Evolutionary conservation across 2,113 vertebrate species (phyloP).

Genomic region (Xyliphius kryptos): DNA sequence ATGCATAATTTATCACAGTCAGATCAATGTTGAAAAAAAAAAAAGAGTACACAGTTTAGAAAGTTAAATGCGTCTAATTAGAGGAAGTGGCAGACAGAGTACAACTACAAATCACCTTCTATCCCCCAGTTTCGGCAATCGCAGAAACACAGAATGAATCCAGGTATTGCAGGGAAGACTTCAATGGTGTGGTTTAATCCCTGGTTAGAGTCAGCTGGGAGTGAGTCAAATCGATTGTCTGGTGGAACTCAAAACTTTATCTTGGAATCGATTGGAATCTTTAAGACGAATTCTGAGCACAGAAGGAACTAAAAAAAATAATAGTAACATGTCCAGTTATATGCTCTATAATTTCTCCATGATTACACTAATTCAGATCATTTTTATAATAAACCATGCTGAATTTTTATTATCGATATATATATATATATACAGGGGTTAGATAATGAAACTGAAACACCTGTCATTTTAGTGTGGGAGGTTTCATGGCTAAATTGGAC

Average conservation of each 20-base stretch:
- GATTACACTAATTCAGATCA: too few species aligned
- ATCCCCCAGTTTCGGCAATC: constrained; percentile 29
- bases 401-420: too few species aligned
- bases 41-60: too few species aligned
- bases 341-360: too few species aligned
- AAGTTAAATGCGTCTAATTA: constrained; percentile 31
- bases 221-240: constrained; percentile 44
- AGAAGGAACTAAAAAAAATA: too few species aligned
- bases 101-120: constrained; percentile 16
- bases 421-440: too few species aligned
- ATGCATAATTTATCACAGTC: constrained; percentile 64
- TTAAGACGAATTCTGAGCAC: too few species aligned
- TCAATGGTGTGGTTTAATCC: constrained; percentile 46
- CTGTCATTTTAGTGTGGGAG: too few species aligned
- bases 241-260: constrained; percentile 43
- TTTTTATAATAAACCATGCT: too few species aligned
- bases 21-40: constrained; percentile 53
- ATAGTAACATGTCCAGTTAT: too few species aligned
- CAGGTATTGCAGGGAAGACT: constrained; percentile 50
- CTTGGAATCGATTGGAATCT: constrained; percentile 38
- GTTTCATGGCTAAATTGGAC: too few species aligned
- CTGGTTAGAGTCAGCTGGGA: constrained; percentile 43
- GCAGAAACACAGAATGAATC: constrained; percentile 49
- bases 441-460: too few species aligned
- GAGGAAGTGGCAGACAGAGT: constrained; percentile 1